Evolutionary conservation across 2,888 invertebrate species (phyloP), one percentile per base, ranked within the genome.

Genomic region (Spodoptera exigua): DNA sequence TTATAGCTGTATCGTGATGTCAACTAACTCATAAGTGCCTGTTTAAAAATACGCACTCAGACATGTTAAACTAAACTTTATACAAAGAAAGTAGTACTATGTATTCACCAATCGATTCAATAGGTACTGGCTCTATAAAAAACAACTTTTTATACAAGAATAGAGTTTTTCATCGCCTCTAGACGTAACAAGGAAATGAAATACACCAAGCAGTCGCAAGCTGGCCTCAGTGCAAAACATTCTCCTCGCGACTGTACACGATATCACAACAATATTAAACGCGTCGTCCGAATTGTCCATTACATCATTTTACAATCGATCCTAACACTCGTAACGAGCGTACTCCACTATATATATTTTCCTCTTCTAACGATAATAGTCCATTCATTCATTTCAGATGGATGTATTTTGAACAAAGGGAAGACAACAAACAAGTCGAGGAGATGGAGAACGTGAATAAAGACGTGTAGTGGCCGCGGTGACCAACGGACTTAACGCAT

Each of bases 401-500:
- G 90, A 78, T 90, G 66, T 90, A 87, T 59, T 83, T 84, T 57
- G 87, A 89, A 79, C 87, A 89, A 52, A 85, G 83, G 47, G 84
- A 89, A 62, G 89, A 89, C 69, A 78, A 55, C 56, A 75, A 71
- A 52, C 78, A 84, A 72, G 80, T 81, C 3, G 84, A 83, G 13
- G 84, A 84, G 56, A 79, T 79, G 77, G 84, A 84, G 48, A 81
- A 80, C 52, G 83, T 82, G 21, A 78, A 77, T 49, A 84, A 79
- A 56, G 83, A 84, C 73, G 79, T 84, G 49, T 86, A 82, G 74
- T 56, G 63, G 21, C 56, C 41, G 34, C 27, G 58, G 61, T 70
- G 64, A 64, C 68, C 65, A 66, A 70, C 55, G 64, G 74, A 78
- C 80, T 73, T 52, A 73, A 76, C 74, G 79, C 76, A 78, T 78